These are phyloP conservation scores for Drosophila novamexicana DNA, from an alignment of 1,140 invertebrate genomes.

Conservation along the genomic window DNA sequence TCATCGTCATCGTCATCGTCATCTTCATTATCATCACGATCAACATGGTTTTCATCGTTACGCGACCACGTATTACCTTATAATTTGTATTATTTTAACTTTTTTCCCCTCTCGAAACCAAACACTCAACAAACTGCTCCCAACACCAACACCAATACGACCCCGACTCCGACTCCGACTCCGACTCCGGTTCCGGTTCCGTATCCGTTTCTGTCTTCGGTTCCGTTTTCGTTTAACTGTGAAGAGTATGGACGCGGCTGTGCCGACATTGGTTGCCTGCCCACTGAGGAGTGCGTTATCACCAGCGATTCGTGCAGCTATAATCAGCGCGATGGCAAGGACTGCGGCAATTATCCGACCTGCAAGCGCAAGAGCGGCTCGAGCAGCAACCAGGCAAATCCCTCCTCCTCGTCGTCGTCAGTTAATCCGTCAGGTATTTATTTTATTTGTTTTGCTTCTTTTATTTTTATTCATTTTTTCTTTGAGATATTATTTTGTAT, in stretches of 20 bases:
- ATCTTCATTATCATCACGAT: constrained; percentile 9
- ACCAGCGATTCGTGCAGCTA: constrained; percentile 88
- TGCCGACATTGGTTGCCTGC: constrained; percentile 90
- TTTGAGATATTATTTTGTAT: background rate
- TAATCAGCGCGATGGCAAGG: constrained; percentile 85
- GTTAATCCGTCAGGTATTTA: constrained; percentile 84
- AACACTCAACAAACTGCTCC: constrained; percentile 23
- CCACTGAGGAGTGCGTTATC: constrained; percentile 89
- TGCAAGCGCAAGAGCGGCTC: constrained; percentile 86
- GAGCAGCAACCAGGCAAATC: constrained; percentile 58
- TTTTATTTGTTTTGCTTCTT: constrained; percentile 52
- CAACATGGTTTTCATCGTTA: constrained; percentile 8
- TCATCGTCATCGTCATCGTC: constrained; percentile 15
- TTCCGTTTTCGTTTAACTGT: background rate
- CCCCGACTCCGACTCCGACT: background rate
- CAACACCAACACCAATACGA: constrained; percentile 4
- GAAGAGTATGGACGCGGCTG: constrained; percentile 90
- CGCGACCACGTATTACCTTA: constrained; percentile 19
- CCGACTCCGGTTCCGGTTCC: background rate
- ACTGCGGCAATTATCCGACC: constrained; percentile 89
- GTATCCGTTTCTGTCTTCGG: background rate
- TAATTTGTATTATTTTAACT: constrained; percentile 41
- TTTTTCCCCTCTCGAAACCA: constrained; percentile 2
- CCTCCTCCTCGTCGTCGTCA: constrained; percentile 70
- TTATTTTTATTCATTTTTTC: constrained; percentile 2